Evolutionary conservation across 2,888 invertebrate species (phyloP), one percentile per base, ranked within the genome.

Genomic region (Epicampocera succincta): DNA sequence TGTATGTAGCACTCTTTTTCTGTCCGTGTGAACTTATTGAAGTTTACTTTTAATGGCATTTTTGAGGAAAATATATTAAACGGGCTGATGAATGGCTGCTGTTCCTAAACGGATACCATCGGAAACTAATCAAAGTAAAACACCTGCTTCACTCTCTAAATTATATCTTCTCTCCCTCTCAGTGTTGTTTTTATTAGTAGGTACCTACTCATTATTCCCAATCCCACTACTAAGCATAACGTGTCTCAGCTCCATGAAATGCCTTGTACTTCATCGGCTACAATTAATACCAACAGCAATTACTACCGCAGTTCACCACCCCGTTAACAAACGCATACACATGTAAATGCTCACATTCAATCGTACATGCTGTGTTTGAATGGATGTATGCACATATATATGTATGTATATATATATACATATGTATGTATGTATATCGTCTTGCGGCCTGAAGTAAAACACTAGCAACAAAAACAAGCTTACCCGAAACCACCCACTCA

Each of bases 401-500:
- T 25, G 25, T 25, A 25, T 5, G 3, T 5, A 25, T 25, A 25
- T 5, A 25, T 25, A 25, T 25, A 25, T 25, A 25, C 25, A 2
- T 25, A 25, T 25, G 25, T 25, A 25, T 5, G 25, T 25, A 25
- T n/a, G n/a, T n/a, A n/a, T n/a, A n/a, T n/a, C n/a, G n/a, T n/a
- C n/a, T n/a, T n/a, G n/a, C n/a, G n/a, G n/a, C n/a, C n/a, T n/a
- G n/a, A n/a, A n/a, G n/a, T n/a, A n/a, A 29, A 61, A 66, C 40
- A 65, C 44, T 65, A 75, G 66, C 44, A 61, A 56, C 54, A n/a
- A n/a, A n/a, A n/a, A n/a, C n/a, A n/a, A n/a, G n/a, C n/a, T n/a
- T n/a, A n/a, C n/a, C 74, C 42, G 46, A 46, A 73, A 74, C 61
- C 73, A 77, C 77, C 77, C 73, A 82, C 78, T 82, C 58, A 74